These are phyloP conservation scores for Chaetops frenatus DNA, from an alignment of 2,113 vertebrate species.

Conservation along the genomic window DNA sequence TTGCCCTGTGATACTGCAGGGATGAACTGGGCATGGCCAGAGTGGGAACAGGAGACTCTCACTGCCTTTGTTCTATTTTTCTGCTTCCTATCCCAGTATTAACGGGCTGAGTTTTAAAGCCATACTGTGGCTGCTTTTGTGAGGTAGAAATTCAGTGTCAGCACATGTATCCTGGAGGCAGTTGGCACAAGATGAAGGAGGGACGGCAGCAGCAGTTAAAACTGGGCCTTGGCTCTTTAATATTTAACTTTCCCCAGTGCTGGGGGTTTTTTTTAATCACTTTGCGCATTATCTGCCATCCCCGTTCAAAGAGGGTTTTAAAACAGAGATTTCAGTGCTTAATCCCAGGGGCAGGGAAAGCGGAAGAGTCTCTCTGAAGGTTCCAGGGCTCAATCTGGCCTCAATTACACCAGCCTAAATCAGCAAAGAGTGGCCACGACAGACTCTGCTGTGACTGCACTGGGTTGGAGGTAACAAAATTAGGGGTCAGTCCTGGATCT, in stretches of 20 bases:
- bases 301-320: constrained; percentile 42
- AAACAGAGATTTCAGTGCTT: constrained; percentile 4
- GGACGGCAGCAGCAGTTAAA: constrained; percentile 31
- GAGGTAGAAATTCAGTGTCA: constrained; percentile 51
- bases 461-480: background rate
- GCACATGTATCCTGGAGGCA: constrained; percentile 50
- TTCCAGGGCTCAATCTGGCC: constrained; percentile 40
- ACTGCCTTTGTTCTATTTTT: background rate
- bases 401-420: constrained; percentile 17
- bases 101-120: constrained; percentile 3
- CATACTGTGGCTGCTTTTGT: background rate
- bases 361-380: constrained; percentile 24
- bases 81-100: background rate
- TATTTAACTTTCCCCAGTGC: constrained; percentile 51
- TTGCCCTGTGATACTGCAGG: background rate
- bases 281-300: constrained; percentile 21
- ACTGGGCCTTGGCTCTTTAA: constrained; percentile 54
- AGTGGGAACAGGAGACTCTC: background rate
- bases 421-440: background rate
- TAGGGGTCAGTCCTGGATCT: rapidly evolving
- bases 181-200: constrained; percentile 62
- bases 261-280: background rate
- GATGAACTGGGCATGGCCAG: rapidly evolving
- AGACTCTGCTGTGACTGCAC: rapidly evolving
- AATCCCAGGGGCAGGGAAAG: constrained; percentile 35